These are phyloP conservation scores for Cylloceria caligata DNA, from an alignment of 2,888 invertebrate species.

Conservation along the genomic window DNA sequence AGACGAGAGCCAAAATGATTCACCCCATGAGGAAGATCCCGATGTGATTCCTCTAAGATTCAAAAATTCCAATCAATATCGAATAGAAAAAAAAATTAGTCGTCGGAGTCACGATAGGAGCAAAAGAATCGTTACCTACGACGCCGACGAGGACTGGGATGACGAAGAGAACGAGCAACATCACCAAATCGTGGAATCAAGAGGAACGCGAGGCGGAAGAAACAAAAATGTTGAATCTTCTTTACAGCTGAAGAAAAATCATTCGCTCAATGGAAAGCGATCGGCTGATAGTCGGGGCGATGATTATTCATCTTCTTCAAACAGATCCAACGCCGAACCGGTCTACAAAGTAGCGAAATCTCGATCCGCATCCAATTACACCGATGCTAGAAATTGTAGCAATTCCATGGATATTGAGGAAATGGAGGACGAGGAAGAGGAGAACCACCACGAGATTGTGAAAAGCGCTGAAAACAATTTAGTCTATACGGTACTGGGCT, in stretches of 20 bases:
- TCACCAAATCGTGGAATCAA: constrained; percentile 37
- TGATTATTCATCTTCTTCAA: constrained; percentile 14
- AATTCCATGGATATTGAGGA: constrained; percentile 38
- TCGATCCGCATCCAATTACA: constrained; percentile 41
- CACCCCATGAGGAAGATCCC: constrained; percentile 26
- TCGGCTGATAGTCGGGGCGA: constrained; percentile 16
- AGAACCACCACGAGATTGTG: constrained; percentile 78
- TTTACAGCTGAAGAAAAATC: constrained; percentile 20
- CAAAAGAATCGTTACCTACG: constrained; percentile 77
- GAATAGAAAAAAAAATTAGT: constrained; percentile 10
- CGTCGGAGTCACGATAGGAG: constrained; percentile 56
- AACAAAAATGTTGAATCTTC: constrained; percentile 7
- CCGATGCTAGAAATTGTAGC: constrained; percentile 25
- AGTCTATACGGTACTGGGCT: constrained; percentile 82
- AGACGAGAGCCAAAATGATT: constrained; percentile 50
- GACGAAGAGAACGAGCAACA: constrained; percentile 79
- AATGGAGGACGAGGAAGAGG: constrained; percentile 69
- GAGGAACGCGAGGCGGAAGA: constrained; percentile 13
- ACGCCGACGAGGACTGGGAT: constrained; percentile 82
- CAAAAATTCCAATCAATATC: constrained; percentile 28
- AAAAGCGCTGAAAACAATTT: constrained; percentile 82
- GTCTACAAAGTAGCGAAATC: constrained; percentile 53
- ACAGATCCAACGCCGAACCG: constrained; percentile 36
- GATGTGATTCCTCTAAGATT: neutral
- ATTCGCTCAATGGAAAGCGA: constrained; percentile 63